Percentiles rank a stretch among this genome's conserved stretches.
Evolutionary conservation across 2,888 invertebrate genomes (phyloP).

Genomic region (Salticus scenicus): DNA sequence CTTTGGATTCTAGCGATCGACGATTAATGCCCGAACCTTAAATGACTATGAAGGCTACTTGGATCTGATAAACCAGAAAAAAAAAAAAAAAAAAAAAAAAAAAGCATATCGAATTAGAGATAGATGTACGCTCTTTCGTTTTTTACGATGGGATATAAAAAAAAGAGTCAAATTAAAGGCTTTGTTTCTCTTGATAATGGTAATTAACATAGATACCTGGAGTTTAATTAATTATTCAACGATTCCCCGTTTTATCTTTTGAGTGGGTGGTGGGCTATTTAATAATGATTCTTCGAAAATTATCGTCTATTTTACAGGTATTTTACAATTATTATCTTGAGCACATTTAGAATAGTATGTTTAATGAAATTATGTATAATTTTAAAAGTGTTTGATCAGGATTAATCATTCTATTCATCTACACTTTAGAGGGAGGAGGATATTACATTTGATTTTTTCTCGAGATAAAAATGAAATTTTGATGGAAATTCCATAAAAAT

Average conservation of each 20-base stretch:
- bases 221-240: not conserved
- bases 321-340: not conserved
- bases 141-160: not conserved
- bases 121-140: too few species aligned
- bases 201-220: slow-evolving; percentile 15
- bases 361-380: not conserved
- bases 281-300: not conserved
- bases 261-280: not conserved
- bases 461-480: too few species aligned
- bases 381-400: not conserved
- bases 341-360: not conserved
- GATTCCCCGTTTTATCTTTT: not conserved
- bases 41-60: slow-evolving; percentile 4
- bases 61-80: not conserved
- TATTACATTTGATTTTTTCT: too few species aligned
- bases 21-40: slow-evolving; percentile 1
- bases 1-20: slow-evolving; percentile 17
- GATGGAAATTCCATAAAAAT: too few species aligned
- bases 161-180: slow-evolving; percentile 12
- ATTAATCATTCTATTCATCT: not conserved
- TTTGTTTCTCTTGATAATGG: not conserved
- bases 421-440: too few species aligned
- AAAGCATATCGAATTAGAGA: too few species aligned
- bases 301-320: not conserved
- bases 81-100: slow-evolving; percentile 6